A percentile compares a stretch with the other conserved stretches of the same genome.
Evolutionary conservation across 2,888 invertebrate genomes (phyloP).

Genomic region (Alitta virens): DNA sequence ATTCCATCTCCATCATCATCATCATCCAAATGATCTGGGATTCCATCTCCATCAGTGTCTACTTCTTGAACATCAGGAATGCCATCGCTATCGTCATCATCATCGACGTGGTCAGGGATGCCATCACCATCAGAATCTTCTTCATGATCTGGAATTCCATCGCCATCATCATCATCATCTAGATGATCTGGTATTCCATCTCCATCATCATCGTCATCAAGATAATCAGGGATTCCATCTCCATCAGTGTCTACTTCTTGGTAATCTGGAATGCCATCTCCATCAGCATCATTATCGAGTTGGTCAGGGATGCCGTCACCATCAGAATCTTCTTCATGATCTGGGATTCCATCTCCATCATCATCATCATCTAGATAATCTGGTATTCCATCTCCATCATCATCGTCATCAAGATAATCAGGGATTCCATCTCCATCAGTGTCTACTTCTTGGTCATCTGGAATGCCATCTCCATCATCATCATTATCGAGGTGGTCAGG

Average conservation of each 20-base stretch:
- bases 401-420: slow-evolving; percentile 23
- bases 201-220: slow-evolving; percentile 28
- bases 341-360: slow-evolving; percentile 41
- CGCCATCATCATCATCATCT: slow-evolving; percentile 38
- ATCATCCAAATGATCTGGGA: slow-evolving; percentile 30
- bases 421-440: slow-evolving; percentile 39
- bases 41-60: slow-evolving; percentile 37
- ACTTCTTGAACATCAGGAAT: slow-evolving; percentile 26
- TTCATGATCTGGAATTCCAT: slow-evolving; percentile 39
- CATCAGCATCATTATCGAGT: slow-evolving; percentile 37
- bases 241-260: slow-evolving; percentile 19
- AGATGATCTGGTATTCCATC: slow-evolving; percentile 37
- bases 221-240: slow-evolving; percentile 33
- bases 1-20: slow-evolving; percentile 33
- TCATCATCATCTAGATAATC: slow-evolving; percentile 32
- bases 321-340: slow-evolving; percentile 37
- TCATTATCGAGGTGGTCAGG: slow-evolving; percentile 37
- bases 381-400: slow-evolving; percentile 34
- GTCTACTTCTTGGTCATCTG: slow-evolving; percentile 35
- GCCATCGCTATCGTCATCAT: slow-evolving; percentile 33
- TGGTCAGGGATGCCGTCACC: slow-evolving; percentile 49
- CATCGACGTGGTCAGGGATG: slow-evolving; percentile 26
- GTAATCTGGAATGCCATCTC: slow-evolving; percentile 28
- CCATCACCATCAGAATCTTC: slow-evolving; percentile 40
- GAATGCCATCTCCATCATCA: slow-evolving; percentile 35